These are phyloP conservation scores for Hapalemur alaotrensis DNA, from an alignment of 2,797 vertebrate genomes.

Conservation along the genomic window DNA sequence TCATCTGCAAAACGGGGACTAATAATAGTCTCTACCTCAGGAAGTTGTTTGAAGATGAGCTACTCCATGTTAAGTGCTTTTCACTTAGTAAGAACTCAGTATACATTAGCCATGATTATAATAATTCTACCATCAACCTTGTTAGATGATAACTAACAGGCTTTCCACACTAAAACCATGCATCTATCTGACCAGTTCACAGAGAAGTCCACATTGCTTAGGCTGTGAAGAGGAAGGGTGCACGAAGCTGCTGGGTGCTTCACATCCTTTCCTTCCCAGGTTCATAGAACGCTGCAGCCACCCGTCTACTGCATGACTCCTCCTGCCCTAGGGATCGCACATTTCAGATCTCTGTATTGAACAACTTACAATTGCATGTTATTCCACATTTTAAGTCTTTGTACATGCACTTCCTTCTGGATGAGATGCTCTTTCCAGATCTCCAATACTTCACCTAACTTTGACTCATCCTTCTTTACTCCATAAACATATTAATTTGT, in stretches of 20 bases:
- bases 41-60: background rate
- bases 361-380: background rate
- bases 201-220: background rate
- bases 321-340: background rate
- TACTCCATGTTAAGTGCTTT: background rate
- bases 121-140: background rate
- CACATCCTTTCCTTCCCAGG: background rate
- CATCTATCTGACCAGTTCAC: background rate
- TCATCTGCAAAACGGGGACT: background rate
- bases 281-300: background rate
- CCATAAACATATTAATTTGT: background rate
- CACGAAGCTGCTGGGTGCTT: background rate
- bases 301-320: rapidly evolving
- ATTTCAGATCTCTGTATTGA: background rate
- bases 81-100: background rate
- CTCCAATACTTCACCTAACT: background rate
- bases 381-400: background rate
- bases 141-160: background rate
- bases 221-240: background rate
- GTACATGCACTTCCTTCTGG: background rate
- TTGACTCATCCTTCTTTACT: background rate
- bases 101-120: background rate
- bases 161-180: background rate
- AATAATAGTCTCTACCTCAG: background rate
- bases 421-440: background rate